Conservation (phyloP, 2,797 vertebrate genomes). For the Mormyrops boulengeri region DNA sequence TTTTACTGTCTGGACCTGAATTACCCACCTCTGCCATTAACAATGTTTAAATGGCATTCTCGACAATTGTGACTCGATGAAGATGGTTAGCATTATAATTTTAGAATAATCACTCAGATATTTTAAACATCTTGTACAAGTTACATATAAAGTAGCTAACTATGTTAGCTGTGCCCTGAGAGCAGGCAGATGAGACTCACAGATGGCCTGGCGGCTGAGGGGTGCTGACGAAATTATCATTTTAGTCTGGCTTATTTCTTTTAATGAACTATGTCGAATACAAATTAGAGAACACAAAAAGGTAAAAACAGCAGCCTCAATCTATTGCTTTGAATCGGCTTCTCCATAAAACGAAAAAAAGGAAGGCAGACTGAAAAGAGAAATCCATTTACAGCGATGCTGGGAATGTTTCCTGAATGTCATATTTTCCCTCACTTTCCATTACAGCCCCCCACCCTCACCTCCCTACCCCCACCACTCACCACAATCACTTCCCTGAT, state of each 20-base stretch:
- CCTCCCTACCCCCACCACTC: constrained; percentile 38
- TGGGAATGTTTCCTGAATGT: constrained; percentile 22
- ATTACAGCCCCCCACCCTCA: constrained; percentile 39
- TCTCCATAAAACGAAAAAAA: not conserved
- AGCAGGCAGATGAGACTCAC: not conserved
- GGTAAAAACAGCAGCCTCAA: not conserved
- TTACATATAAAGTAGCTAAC: not conserved
- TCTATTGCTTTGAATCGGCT: not conserved
- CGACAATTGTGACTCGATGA: not conserved
- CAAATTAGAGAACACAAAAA: not conserved
- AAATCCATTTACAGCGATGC: not conserved
- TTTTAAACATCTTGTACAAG: not conserved
- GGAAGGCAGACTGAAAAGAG: not conserved
- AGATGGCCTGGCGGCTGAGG: not conserved
- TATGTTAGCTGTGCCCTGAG: not conserved
- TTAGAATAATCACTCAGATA: not conserved
- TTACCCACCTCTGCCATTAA: not conserved
- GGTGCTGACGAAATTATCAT: not conserved
- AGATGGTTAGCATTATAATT: not conserved
- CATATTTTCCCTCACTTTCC: constrained; percentile 37
- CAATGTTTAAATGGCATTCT: not conserved
- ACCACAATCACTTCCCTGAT: constrained; percentile 39
- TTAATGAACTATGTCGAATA: not conserved
- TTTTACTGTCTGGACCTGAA: not conserved
- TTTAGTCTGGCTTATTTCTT: not conserved